Base-by-base conservation (phyloP, 2,113 vertebrate species). In the Phoenicopterus ruber region DNA sequence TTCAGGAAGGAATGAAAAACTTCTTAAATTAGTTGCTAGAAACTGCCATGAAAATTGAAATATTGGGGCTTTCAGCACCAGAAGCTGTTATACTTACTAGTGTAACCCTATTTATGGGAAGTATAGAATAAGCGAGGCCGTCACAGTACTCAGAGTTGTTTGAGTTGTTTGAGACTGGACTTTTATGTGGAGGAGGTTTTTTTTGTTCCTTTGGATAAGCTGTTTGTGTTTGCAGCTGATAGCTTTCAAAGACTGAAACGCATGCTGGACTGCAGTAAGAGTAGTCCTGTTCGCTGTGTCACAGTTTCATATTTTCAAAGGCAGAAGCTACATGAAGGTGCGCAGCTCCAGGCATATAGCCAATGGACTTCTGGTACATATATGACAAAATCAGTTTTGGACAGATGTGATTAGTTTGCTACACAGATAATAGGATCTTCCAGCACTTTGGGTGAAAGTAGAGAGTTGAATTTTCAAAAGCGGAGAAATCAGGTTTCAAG, bases 401-500 rank as follows among this genome's bases (percentile, higher is more conserved):
- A 62, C n/a, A 66, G 63, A 69, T 21, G 29, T 31, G 19, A 4
- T 62, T 80, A 70, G 25, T 47, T 83, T 84, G 34, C 32, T 74
- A 32, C 55, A 67, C 7, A 24, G 47, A 47, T 66, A 88, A 89
- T 11, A 81, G n/a, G 63, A 78, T 58, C 55, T 91, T 67, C 21
- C 59, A 94, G 42, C 28, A 34, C 28, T 83, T 81, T 25, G 38
- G 14, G 47, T 84, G 38, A 77, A 92, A 94, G 29, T 22, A 59
- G n/a, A 59, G 22, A 88, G 32, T 0, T 50, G 63, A 83, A 71
- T 77, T 88, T 90, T 61, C 62, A 61, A 52, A 86, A 90, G 54
- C 40, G 88, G 58, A 65, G 50, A 92, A 94, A 92, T 86, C 36
- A 67, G 70, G 50, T 91, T 94, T 92, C 83, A 95, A 71, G 59